Evolutionary conservation across 2,888 invertebrate species (phyloP).

Genomic region (Calephelis perditalis): DNA sequence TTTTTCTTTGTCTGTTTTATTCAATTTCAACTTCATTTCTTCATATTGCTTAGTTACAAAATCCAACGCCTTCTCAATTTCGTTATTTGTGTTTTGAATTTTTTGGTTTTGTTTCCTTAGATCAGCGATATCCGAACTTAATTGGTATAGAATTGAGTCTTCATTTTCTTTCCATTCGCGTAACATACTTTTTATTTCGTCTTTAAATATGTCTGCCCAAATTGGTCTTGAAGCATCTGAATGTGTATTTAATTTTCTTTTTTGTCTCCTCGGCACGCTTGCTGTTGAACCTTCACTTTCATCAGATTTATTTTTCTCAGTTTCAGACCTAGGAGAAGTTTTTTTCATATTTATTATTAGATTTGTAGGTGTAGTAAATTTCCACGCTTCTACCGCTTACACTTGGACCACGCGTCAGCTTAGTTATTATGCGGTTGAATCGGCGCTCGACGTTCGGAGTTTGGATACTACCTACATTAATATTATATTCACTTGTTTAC

Average conservation of each 20-base stretch:
- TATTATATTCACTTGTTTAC: too few species aligned
- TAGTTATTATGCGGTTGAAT: too few species aligned
- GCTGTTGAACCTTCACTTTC: background rate
- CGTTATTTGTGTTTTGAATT: background rate
- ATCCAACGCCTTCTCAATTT: background rate
- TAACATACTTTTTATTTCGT: background rate
- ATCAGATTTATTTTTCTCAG: background rate
- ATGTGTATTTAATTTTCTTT: background rate
- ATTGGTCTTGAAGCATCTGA: background rate
- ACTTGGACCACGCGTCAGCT: background rate
- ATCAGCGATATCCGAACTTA: background rate
- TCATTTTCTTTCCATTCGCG: background rate
- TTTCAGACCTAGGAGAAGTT: background rate
- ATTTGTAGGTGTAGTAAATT: background rate
- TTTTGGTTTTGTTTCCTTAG: background rate
- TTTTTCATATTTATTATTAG: background rate
- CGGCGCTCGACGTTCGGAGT: too few species aligned
- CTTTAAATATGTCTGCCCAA: background rate
- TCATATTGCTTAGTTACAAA: background rate
- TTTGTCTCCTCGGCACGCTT: background rate
- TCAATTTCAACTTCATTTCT: background rate
- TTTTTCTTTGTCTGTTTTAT: background rate
- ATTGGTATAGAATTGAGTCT: background rate
- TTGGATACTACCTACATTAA: too few species aligned
- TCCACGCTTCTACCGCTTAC: background rate